These are phyloP conservation scores for Xyrichtys novacula DNA, from an alignment of 2,797 vertebrate species.

Conservation along the genomic window DNA sequence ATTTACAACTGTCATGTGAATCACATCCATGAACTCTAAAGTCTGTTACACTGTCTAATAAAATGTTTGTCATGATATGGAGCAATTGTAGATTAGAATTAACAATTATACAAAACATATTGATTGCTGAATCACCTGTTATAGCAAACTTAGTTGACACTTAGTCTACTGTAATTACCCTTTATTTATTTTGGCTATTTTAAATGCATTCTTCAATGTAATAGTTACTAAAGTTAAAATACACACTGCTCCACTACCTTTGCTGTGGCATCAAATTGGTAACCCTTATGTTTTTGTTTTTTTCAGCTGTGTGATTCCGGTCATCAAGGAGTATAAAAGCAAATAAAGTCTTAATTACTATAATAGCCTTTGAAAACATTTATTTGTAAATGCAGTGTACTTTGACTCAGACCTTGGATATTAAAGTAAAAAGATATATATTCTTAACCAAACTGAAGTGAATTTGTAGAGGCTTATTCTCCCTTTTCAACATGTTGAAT, in stretches of 20 bases:
- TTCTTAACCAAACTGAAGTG: conserved; percentile 13
- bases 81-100: conserved; percentile 39
- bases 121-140: conserved; percentile 39
- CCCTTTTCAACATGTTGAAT: conserved; percentile 7
- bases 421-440: too few species aligned
- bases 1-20: conserved; percentile 36
- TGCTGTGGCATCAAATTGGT: conserved; percentile 53
- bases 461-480: conserved; percentile 15
- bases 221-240: conserved; percentile 28
- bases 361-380: conserved; percentile 43
- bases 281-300: conserved; percentile 42
- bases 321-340: conserved; percentile 49
- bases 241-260: conserved; percentile 30
- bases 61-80: conserved; percentile 34
- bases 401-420: conserved; percentile 54
- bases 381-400: conserved; percentile 67
- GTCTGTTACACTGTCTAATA: conserved; percentile 36
- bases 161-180: conserved; percentile 30
- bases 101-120: conserved; percentile 33
- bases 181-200: conserved; percentile 41
- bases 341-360: conserved; percentile 53
- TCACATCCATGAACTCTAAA: conserved; percentile 33
- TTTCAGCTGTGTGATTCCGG: conserved; percentile 71
- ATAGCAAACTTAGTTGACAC: conserved; percentile 36
- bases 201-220: conserved; percentile 39